Percentiles rank a stretch among this genome's conserved stretches.
Conservation (phyloP, 2,888 invertebrate genomes). For the Quadroppia sp. region DNA sequence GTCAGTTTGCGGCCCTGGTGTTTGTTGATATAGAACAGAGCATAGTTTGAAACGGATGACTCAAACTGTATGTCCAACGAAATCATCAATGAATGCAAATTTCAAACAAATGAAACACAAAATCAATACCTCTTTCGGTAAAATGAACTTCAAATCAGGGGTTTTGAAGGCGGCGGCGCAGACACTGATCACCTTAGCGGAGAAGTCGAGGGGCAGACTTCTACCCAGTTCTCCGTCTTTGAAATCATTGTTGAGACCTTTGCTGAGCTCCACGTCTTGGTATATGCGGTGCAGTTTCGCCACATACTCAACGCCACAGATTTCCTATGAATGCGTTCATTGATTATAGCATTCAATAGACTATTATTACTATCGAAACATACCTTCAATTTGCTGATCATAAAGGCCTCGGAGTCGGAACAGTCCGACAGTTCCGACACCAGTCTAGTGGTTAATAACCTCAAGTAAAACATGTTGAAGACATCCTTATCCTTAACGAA, state of each 20-base stretch:
- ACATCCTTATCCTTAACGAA: conserved; percentile 99
- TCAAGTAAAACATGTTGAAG: conserved; percentile 98
- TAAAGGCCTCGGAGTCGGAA: conserved; percentile 97
- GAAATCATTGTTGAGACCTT: conserved; percentile 83
- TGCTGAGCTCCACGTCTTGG: conserved; percentile 96
- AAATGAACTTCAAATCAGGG: not conserved
- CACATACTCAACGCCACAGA: conserved; percentile 98
- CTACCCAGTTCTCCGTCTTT: conserved; percentile 57
- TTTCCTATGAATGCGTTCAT: conserved; percentile 56
- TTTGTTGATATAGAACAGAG: conserved; percentile 87
- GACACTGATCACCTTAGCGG: conserved; percentile 44
- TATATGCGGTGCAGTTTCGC: conserved; percentile 98
- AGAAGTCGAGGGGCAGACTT: conserved; percentile 42
- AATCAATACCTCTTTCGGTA: conserved; percentile 1
- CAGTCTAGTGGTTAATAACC: conserved; percentile 95
- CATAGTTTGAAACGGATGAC: conserved; percentile 86
- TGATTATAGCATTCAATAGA: too few species aligned
- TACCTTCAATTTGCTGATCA: conserved; percentile 94
- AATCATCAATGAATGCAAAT: conserved; percentile 40
- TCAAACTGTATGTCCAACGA: conserved; percentile 65
- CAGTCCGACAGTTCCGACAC: conserved; percentile 85
- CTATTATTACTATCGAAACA: too few species aligned
- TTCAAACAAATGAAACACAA: not conserved
- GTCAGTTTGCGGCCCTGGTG: conserved; percentile 95
- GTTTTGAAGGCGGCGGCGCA: conserved; percentile 43